phyloP scores from a whole-genome alignment of 2,888 invertebrate genomes.

The Nomada hirtipes region DNA sequence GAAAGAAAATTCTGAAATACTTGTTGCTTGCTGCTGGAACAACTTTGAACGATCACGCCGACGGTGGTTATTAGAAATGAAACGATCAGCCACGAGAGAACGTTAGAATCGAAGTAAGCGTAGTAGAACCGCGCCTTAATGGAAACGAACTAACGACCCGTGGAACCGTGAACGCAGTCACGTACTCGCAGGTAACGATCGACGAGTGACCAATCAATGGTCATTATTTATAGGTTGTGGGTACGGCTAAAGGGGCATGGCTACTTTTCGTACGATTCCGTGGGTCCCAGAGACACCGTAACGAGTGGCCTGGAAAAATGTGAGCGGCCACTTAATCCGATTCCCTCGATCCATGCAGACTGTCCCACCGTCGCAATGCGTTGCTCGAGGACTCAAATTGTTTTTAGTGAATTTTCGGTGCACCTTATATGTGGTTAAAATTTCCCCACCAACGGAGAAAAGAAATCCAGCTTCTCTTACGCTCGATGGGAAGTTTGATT shows the following conservation, averaged over 20 bases:
- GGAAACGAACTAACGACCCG: conserved; percentile 82
- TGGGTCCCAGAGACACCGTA: conserved; percentile 55
- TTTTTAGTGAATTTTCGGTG: conserved; percentile 29
- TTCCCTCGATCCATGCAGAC: conserved; percentile 6
- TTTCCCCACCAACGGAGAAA: neutral
- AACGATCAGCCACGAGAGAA: conserved; percentile 25
- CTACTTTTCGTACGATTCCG: conserved; percentile 67
- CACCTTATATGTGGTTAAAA: neutral
- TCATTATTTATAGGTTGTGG: conserved; percentile 76
- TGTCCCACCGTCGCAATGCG: conserved; percentile 44
- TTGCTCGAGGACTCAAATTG: conserved; percentile 15
- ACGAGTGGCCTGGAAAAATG: conserved; percentile 61
- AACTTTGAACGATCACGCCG: neutral
- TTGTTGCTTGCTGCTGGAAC: too few species aligned
- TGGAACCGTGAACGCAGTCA: conserved; percentile 81
- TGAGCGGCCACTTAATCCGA: conserved; percentile 33
- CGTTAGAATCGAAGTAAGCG: conserved; percentile 43
- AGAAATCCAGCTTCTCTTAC: neutral
- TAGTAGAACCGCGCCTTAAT: conserved; percentile 78
- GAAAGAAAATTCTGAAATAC: too few species aligned
- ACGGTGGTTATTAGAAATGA: neutral
- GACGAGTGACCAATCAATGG: conserved; percentile 77
- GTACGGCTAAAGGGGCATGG: conserved; percentile 53
- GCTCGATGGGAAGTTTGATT: neutral
- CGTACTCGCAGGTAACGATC: conserved; percentile 77